Evolutionary conservation across 2,113 vertebrate genomes (phyloP).

Genomic region (Zosterops hypoxanthus): DNA sequence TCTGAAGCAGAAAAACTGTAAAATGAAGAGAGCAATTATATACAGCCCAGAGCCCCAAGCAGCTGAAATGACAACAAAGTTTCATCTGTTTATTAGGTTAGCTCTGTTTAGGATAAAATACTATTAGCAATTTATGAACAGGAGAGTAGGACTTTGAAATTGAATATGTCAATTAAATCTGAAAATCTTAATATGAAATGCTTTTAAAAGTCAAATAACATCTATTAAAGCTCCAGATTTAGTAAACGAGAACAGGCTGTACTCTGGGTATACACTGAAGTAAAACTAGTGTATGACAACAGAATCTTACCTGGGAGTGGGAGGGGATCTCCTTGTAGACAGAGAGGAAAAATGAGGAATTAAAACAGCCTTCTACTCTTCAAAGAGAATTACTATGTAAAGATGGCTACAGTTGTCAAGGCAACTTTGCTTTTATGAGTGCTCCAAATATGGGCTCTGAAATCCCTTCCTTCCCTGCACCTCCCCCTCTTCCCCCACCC

Average conservation of each 20-base stretch:
- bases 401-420: slow-evolving; percentile 56
- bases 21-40: slow-evolving; percentile 46
- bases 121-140: slow-evolving; percentile 52
- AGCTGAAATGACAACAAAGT: slow-evolving; percentile 56
- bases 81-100: slow-evolving; percentile 40
- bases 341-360: not conserved
- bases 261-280: not conserved
- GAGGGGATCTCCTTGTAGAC: not conserved
- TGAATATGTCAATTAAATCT: slow-evolving; percentile 50
- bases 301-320: not conserved
- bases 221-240: slow-evolving; percentile 48
- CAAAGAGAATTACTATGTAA: slow-evolving; percentile 11
- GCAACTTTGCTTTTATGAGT: slow-evolving; percentile 51
- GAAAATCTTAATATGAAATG: slow-evolving; percentile 56
- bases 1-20: slow-evolving; percentile 46
- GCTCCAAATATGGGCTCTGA: not conserved
- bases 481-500: fast-evolving
- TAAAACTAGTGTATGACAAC: not conserved
- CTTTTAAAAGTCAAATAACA: slow-evolving; percentile 42
- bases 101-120: slow-evolving; percentile 43
- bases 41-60: slow-evolving; percentile 1
- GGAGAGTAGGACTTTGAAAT: slow-evolving; percentile 36
- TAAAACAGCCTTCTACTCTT: slow-evolving; percentile 1
- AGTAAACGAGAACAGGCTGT: slow-evolving; percentile 41
- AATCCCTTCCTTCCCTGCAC: not conserved